Evolutionary conservation across 1,140 invertebrate species (phyloP), one percentile per base, ranked within the genome.

Genomic region (Bombus confusus): DNA sequence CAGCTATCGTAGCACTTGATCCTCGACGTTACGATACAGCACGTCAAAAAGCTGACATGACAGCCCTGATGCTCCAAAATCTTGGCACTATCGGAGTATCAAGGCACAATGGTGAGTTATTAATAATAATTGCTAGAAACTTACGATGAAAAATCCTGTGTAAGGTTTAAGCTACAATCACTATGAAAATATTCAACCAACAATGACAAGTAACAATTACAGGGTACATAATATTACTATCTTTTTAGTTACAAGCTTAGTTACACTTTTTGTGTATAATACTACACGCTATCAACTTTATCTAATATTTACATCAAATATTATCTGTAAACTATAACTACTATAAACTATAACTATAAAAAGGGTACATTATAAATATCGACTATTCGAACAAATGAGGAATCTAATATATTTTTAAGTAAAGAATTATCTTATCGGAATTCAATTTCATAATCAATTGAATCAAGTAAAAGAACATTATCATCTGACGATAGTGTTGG

Each of bases 31-130:
- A 97, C 95, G 97, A 97, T 91, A 95, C 96, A 4, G 96, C 96
- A 41, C 95, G 97, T 78, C 97, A 97, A 88, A 97, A 97, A 88
- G 96, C 96, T 5, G 97, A 97, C 91, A 95, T 98, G 86, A 96
- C 97, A 2, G 97, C 97, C 34, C 96, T 96, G 82, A 95, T 97
- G 87, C 94, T 98, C 3, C 96, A 97, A 87, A 97, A 97, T 91
- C 95, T 97, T 25, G 97, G 96, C 43, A 94, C 97, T 39, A 95
- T 96, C 72, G 96, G 96, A 82, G 72, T 81, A 52, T 71, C 82
- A 28, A 87, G 71, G 37, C 89, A 85, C 41, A 88, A 87, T 41
- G 87, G 90, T 90, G 62, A 90, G 88, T 83, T 39, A n/a, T 3
- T 6, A n/a, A 31, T 34, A 22, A 69, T 34, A 52, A 52, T 52